phyloP scores from a whole-genome alignment of 2,113 vertebrate genomes.

The Neodontobutis hainanensis region DNA sequence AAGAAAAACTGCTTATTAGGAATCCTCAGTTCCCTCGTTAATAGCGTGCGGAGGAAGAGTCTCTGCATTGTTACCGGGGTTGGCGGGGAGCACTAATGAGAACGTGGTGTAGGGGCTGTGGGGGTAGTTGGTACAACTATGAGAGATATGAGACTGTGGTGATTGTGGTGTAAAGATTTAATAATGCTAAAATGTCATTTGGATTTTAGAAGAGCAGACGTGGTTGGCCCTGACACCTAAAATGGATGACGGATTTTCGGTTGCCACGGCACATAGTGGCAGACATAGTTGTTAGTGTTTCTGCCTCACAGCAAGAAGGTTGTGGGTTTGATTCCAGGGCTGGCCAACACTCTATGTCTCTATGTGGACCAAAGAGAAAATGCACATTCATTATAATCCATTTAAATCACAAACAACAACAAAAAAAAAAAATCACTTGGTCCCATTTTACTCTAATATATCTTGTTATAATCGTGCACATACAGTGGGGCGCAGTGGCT shows the following conservation, averaged over 20 bases:
- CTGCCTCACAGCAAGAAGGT: too few relatives aligned
- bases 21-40: conserved; percentile 79
- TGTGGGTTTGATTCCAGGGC: too few relatives aligned
- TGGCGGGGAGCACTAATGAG: conserved; percentile 75
- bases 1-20: conserved; percentile 83
- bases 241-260: neutral
- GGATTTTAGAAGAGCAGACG: neutral
- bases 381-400: too few relatives aligned
- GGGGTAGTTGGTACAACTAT: conserved; percentile 25
- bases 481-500: too few relatives aligned
- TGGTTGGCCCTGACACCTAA: neutral
- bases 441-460: too few relatives aligned
- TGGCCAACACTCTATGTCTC: too few relatives aligned
- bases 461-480: too few relatives aligned
- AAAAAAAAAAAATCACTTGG: too few relatives aligned
- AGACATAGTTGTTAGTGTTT: too few relatives aligned
- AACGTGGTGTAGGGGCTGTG: conserved; percentile 36
- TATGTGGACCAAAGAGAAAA: too few relatives aligned
- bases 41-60: conserved; percentile 71
- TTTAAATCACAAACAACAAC: too few relatives aligned
- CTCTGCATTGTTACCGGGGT: conserved; percentile 67
- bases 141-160: conserved; percentile 16
- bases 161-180: conserved; percentile 21
- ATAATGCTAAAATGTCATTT: conserved; percentile 15
- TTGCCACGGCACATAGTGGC: neutral